phyloP scores from a whole-genome alignment of 2,797 vertebrate species.

The Emys orbicularis region DNA sequence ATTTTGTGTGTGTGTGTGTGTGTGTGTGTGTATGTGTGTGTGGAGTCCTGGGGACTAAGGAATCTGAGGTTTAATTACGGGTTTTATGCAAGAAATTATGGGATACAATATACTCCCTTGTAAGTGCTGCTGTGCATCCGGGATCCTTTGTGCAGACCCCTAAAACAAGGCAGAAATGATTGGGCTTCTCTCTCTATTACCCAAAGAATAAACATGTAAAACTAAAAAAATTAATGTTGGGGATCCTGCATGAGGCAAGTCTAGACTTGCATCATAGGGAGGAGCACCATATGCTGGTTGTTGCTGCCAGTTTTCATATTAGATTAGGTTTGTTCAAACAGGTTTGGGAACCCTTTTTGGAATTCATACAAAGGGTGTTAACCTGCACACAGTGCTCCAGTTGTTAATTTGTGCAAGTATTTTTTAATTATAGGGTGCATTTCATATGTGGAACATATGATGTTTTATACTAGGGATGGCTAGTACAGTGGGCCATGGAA shows the following conservation, averaged over 20 bases:
- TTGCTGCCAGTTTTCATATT: not conserved
- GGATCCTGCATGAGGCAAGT: not conserved
- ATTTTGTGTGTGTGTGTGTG: not conserved
- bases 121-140: not conserved
- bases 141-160: not conserved
- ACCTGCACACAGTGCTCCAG: not conserved
- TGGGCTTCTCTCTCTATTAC: not conserved
- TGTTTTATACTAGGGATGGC: fast-evolving
- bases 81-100: not conserved
- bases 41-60: not conserved
- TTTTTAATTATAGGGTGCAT: not conserved
- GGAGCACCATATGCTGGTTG: not conserved
- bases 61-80: not conserved
- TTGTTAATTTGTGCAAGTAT: not conserved
- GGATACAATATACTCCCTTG: not conserved
- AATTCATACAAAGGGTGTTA: slow-evolving; percentile 18
- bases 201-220: fast-evolving
- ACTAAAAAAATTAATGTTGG: not conserved
- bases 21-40: too few relatives aligned
- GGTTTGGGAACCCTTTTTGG: slow-evolving; percentile 5
- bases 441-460: not conserved
- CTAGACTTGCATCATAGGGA: not conserved
- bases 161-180: not conserved
- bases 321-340: slow-evolving; percentile 32
- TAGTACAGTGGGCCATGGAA: not conserved